Conservation (phyloP, 2,797 vertebrate genomes). For the Oceanodroma leucorhoa region DNA sequence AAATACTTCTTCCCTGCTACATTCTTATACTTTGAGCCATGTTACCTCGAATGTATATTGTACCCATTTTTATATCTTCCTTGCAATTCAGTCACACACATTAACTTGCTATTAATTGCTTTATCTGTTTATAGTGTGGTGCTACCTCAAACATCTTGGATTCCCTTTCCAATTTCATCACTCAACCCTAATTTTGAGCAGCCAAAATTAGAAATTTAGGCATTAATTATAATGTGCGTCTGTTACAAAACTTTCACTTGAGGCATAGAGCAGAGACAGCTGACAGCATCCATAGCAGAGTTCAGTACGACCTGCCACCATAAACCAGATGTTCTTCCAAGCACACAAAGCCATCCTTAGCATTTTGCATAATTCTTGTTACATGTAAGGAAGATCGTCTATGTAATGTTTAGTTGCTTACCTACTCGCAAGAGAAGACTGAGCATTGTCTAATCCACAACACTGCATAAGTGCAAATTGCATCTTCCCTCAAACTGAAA, state of each 20-base stretch:
- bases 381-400: not conserved
- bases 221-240: not conserved
- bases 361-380: not conserved
- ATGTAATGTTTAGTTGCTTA: not conserved
- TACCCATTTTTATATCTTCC: not conserved
- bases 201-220: not conserved
- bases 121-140: not conserved
- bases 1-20: not conserved
- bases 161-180: not conserved
- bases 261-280: not conserved
- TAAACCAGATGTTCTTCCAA: not conserved
- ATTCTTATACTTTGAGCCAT: not conserved
- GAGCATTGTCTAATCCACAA: not conserved
- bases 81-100: not conserved
- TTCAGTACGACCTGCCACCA: accelerated
- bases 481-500: not conserved
- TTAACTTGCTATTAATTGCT: not conserved
- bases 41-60: not conserved
- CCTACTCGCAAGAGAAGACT: not conserved
- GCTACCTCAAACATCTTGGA: not conserved
- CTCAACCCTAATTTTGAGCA: not conserved
- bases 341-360: not conserved
- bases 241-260: not conserved
- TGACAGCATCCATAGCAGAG: not conserved
- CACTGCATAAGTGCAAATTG: not conserved